phyloP scores from a whole-genome alignment of 1,140 invertebrate species.

The Ptiloglossa arizonensis region DNA sequence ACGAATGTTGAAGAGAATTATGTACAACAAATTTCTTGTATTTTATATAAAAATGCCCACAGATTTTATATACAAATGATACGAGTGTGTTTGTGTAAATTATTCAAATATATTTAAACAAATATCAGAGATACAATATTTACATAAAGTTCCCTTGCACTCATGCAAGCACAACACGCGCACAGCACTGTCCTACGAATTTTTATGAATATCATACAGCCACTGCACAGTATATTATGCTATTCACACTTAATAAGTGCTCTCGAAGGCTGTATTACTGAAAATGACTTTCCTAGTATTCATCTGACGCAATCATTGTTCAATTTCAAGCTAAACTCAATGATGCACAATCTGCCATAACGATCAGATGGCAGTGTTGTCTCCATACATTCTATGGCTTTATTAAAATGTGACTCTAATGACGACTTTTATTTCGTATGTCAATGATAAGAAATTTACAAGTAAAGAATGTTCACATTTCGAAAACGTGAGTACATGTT shows the following conservation, averaged over 20 bases:
- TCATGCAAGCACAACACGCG: conserved; percentile 69
- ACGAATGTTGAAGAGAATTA: background rate
- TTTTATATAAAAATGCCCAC: conserved; percentile 3
- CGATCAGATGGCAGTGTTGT: conserved; percentile 38
- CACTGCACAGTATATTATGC: conserved; percentile 3
- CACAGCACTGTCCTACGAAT: conserved; percentile 58
- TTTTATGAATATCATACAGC: conserved; percentile 44
- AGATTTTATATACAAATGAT: conserved; percentile 21
- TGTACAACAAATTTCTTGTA: background rate
- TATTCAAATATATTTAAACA: conserved; percentile 81
- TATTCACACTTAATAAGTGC: conserved; percentile 45
- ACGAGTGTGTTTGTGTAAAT: conserved; percentile 75
- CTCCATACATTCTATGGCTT: conserved; percentile 32
- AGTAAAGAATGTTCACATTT: conserved; percentile 7
- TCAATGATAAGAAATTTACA: conserved; percentile 32
- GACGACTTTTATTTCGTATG: conserved; percentile 4
- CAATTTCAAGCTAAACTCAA: conserved; percentile 48
- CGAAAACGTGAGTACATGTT: conserved; percentile 32
- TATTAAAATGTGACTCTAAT: conserved; percentile 33
- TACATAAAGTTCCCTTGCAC: conserved; percentile 75
- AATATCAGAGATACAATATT: conserved; percentile 77
- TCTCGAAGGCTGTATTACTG: conserved; percentile 39
- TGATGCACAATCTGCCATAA: conserved; percentile 47
- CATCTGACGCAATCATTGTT: conserved; percentile 36
- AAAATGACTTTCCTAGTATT: conserved; percentile 20